phyloP scores from a whole-genome alignment of 2,797 vertebrate genomes.

The Cebuella pygmaea region DNA sequence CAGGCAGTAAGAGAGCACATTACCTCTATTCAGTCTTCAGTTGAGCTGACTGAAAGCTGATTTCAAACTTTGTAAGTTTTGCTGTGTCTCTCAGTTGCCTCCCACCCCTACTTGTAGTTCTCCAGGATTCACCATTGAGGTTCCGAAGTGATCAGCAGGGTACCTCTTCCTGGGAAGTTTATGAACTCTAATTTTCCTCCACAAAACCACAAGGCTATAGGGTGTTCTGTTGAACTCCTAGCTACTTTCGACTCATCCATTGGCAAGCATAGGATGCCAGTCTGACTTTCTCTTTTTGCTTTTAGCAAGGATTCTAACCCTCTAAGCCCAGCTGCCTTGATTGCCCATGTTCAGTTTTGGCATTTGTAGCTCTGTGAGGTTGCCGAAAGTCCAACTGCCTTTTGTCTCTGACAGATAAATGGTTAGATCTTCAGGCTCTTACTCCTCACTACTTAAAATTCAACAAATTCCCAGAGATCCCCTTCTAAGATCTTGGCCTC shows the following conservation, averaged over 20 bases:
- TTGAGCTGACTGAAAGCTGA: neutral
- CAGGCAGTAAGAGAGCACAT: neutral
- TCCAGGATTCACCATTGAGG: neutral
- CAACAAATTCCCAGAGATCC: neutral
- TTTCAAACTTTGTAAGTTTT: neutral
- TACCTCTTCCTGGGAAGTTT: neutral
- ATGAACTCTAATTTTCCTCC: neutral
- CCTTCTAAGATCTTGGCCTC: neutral
- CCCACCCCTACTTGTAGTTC: neutral
- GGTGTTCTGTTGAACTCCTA: neutral
- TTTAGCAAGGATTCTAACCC: neutral
- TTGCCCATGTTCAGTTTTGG: neutral
- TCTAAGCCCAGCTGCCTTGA: neutral
- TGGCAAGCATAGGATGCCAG: neutral
- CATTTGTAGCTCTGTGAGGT: neutral
- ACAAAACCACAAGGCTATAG: neutral
- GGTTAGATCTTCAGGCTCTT: neutral
- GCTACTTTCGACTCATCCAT: neutral
- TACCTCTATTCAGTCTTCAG: neutral
- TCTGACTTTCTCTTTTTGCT: neutral
- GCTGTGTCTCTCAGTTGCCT: neutral
- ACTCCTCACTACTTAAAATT: neutral
- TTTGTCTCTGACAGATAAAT: neutral
- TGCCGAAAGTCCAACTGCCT: neutral
- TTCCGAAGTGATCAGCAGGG: neutral